Evolutionary conservation across 2,888 invertebrate genomes (phyloP).

Genomic region (Cephus pygmeus): DNA sequence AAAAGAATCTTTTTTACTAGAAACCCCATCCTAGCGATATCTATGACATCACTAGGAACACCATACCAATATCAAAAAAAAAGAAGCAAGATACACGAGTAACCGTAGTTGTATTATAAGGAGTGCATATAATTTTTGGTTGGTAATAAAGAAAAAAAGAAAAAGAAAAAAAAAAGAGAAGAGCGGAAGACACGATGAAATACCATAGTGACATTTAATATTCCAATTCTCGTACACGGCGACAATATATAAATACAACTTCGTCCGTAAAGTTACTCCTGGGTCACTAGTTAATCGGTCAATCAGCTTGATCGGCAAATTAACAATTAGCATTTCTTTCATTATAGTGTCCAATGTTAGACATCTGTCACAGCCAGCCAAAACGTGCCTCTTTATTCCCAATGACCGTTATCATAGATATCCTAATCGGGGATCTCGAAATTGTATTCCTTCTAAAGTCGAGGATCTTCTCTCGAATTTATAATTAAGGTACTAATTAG

Average conservation of each 20-base stretch:
- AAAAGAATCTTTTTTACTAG: background rate
- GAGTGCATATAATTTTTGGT: background rate
- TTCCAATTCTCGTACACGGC: slow-evolving; percentile 42
- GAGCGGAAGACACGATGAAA: slow-evolving; percentile 27
- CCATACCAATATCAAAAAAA: background rate
- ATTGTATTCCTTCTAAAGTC: slow-evolving; percentile 6
- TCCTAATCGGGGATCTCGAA: slow-evolving; percentile 5
- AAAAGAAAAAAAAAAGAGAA: slow-evolving; percentile 5
- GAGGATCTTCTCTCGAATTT: slow-evolving; percentile 2
- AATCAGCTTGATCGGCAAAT: slow-evolving; percentile 21
- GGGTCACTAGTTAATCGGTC: slow-evolving; percentile 26
- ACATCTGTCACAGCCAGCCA: slow-evolving; percentile 60
- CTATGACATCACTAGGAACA: background rate
- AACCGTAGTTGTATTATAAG: background rate
- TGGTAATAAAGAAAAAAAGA: slow-evolving; percentile 12
- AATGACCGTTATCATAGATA: background rate
- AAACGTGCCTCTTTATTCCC: slow-evolving; percentile 22
- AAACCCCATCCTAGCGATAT: background rate
- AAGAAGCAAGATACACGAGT: background rate
- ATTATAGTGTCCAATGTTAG: slow-evolving; percentile 34
- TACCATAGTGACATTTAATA: slow-evolving; percentile 49
- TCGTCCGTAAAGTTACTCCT: slow-evolving; percentile 28
- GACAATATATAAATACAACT: slow-evolving; percentile 45
- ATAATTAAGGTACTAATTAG: slow-evolving; percentile 11
- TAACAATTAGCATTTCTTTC: slow-evolving; percentile 30